These are phyloP conservation scores for Carterocephalus palaemon DNA, from an alignment of 2,888 invertebrate species.

Conservation along the genomic window DNA sequence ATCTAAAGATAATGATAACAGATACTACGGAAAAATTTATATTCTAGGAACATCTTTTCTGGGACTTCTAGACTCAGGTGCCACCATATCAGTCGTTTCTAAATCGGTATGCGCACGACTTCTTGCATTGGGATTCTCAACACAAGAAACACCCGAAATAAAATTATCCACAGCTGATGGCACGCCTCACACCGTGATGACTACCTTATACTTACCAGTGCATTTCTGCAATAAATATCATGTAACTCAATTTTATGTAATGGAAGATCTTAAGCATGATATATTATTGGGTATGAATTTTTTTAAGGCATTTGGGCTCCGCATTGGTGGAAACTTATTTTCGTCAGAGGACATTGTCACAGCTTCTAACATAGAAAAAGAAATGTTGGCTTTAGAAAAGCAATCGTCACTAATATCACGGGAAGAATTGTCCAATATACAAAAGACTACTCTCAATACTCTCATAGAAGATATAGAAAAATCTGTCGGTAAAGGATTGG, in stretches of 20 bases:
- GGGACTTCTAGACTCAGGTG: constrained; percentile 25
- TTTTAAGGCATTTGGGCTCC: no score
- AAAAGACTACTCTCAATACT: background rate
- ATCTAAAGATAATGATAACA: constrained; percentile 17
- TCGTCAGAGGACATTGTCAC: no score
- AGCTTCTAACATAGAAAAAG: constrained; percentile 14
- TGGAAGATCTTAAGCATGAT: constrained; percentile 14
- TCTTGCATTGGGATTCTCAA: constrained; percentile 11
- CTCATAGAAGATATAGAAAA: constrained; percentile 14
- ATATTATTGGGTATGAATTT: no score
- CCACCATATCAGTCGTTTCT: constrained; percentile 18
- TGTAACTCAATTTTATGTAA: constrained; percentile 9
- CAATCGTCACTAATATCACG: background rate
- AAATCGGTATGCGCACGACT: constrained; percentile 7
- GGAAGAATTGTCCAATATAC: background rate
- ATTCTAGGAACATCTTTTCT: constrained; percentile 14
- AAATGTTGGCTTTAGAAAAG: background rate
- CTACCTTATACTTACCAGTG: constrained; percentile 8
- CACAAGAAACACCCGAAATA: constrained; percentile 1
- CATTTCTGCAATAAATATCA: constrained; percentile 18
- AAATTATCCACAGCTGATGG: constrained; percentile 21
- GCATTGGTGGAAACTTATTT: no score
- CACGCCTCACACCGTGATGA: constrained; percentile 8
- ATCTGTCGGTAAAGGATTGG: constrained; percentile 20
- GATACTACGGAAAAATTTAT: constrained; percentile 13